phyloP scores from a whole-genome alignment of 2,797 vertebrate genomes.

The Onychomys arenicola region DNA sequence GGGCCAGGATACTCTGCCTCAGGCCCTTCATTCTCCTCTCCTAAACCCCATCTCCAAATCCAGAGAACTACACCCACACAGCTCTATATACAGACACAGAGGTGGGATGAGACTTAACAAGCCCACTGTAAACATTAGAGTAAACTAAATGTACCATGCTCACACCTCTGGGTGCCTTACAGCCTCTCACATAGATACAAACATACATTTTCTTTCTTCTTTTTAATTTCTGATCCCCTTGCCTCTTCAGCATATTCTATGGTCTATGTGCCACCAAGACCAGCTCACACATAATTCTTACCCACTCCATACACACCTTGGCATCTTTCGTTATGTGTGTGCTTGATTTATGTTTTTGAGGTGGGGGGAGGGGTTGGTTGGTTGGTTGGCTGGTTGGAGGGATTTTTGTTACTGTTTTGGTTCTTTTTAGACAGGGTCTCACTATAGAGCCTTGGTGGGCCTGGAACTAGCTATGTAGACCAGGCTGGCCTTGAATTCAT shows the following conservation, averaged over 20 bases:
- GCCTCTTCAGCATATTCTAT: background rate
- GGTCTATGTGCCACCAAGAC: background rate
- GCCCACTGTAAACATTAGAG: slow-evolving; percentile 35
- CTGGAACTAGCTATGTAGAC: background rate
- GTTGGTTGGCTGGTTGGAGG: background rate
- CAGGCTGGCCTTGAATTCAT: background rate
- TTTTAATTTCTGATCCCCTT: background rate
- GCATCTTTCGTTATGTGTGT: background rate
- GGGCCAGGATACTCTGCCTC: background rate
- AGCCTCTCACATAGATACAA: background rate
- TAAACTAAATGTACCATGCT: background rate
- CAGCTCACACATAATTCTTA: background rate
- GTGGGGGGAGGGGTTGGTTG: too few species aligned
- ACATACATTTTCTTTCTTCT: background rate
- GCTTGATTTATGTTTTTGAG: background rate
- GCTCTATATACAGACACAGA: background rate
- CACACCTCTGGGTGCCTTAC: background rate
- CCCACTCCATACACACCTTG: background rate
- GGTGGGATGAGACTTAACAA: background rate
- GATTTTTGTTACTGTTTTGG: background rate
- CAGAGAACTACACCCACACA: background rate
- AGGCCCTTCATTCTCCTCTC: background rate
- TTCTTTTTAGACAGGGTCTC: background rate
- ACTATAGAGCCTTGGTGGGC: background rate
- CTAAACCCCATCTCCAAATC: background rate